A percentile compares a stretch with the other conserved stretches of the same genome.
phyloP scores from a whole-genome alignment of 1,140 invertebrate genomes.

The Eueides isabella region DNA sequence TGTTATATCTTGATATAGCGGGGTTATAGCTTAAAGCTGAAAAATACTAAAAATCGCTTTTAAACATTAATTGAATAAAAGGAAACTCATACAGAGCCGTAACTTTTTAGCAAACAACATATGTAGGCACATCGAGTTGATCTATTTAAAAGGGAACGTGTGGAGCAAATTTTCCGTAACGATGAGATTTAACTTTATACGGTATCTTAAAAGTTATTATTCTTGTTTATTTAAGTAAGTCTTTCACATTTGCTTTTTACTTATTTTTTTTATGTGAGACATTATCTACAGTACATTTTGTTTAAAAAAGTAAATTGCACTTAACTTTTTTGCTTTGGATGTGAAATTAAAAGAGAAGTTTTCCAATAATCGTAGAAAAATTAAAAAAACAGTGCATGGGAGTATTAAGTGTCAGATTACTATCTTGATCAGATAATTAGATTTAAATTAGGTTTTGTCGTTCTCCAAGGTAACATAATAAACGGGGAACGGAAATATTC shows the following conservation, averaged over 20 bases:
- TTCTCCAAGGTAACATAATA: too few species aligned
- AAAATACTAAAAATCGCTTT: background rate
- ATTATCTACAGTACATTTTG: background rate
- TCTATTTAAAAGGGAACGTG: conserved; percentile 6
- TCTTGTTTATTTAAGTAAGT: background rate
- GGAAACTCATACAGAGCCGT: background rate
- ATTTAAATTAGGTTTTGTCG: too few species aligned
- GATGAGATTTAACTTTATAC: conserved; percentile 6
- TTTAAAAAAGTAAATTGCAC: too few species aligned
- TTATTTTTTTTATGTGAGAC: background rate
- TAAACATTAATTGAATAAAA: conserved; percentile 4
- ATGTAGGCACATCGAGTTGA: background rate
- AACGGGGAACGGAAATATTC: too few species aligned
- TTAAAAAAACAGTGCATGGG: too few species aligned
- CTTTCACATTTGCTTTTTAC: background rate
- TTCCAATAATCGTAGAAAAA: too few species aligned
- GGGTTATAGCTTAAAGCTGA: too few species aligned
- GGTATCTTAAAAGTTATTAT: background rate
- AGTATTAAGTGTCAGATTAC: too few species aligned
- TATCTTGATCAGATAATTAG: too few species aligned
- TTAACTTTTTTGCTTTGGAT: too few species aligned
- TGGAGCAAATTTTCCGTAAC: conserved; percentile 4
- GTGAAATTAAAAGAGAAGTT: too few species aligned
- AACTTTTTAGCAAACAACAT: background rate
- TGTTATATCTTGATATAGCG: too few species aligned